Base-by-base conservation (phyloP, 2,797 vertebrate genomes). In the Centroberyx gerrardi region DNA sequence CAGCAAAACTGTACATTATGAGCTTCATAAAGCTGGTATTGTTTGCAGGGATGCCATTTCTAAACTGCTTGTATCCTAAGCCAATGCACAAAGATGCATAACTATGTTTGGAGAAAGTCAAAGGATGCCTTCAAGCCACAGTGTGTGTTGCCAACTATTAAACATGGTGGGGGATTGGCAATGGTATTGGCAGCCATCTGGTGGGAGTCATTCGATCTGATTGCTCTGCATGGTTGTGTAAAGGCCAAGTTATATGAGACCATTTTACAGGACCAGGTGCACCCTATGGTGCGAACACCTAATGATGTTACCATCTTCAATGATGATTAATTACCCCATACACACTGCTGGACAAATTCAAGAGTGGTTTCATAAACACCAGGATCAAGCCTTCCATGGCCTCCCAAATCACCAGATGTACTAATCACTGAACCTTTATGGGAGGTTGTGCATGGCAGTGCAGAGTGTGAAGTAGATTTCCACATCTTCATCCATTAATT, bases 401-500 rank as follows among this genome's bases (percentile, higher is more conserved):
- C 75, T 75, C 52, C 55, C 70, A 15, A 66, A 78, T 70, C 2
- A 61, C 2, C 67, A 48, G 61, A 74, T 82, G 29, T 33, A 13
- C 53, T 68, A 27, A 60, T 59, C 15, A 36, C 49, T 58, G 22
- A 71, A 42, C 55, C 76, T 59, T 71, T 53, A 27, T 51, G 72
- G 72, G 73, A 76, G 66, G 49, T 68, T 22, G 49, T 78, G 62
- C 22, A 22, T 22, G 22, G 22, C 18, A 40, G 68, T 59, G 59
- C 62, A 64, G 40, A 44, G 28, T 60, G 42, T 8, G 8, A 36
- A 36, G 33, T 36, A 36, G 6, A 36, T 67, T 48, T 67, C 51
- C 60, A 74, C 46, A 22, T 54, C 36, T 31, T 68, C 62, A 81
- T 76, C 74, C 66, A 44, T 87, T 76, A 73, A 44, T 87, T 76